Base-by-base conservation (phyloP, 2,113 vertebrate genomes). In the Trematomus loennbergii region DNA sequence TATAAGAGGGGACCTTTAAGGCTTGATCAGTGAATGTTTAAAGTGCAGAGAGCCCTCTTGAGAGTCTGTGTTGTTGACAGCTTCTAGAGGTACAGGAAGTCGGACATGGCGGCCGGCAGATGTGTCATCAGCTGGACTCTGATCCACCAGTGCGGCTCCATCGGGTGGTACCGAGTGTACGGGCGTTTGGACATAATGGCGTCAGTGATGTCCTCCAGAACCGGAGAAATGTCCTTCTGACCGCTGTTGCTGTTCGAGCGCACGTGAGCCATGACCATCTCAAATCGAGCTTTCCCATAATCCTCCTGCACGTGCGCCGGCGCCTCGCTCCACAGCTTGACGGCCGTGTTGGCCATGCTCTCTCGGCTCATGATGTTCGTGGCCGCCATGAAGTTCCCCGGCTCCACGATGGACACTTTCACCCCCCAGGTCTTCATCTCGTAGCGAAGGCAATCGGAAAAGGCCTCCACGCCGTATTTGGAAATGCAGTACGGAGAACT, bases 351-450 rank as follows among this genome's bases (percentile, higher is more conserved):
- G 15, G 94, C 88, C 0, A 97, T 80, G 0, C 83, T 12, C 0
- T 95, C 94, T 0, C 91, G 93, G 0, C 94, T 96, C 66, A 97
- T 82, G 90, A 96, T 96, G 53, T 95, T 94, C 0, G 96, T 96
- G 17, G 97, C 96, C 4, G 93, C 94, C 17, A 96, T 91, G 0
- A 96, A 97, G 94, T 97, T 97, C 0, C 97, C 94, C 0, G 96
- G 96, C 78, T 97, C 96, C 0, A 97, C 17, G 4, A 95, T 16
- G 45, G 95, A 93, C 70, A 98, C 96, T 1, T 93, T 94, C 0
- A 97, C 96, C 0, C 95, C 96, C 97, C 96, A 97, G 61, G 81
- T 59, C 87, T 96, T 96, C 96, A 97, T 97, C 89, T 97, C 97
- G 48, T 97, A 95, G 77, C 96, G 85, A 8, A 97, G 95, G 91